These are phyloP conservation scores for Pseudorhiza aurosa DNA, from an alignment of 30 jellyfish, hydroid and myxozoan genomes.

Conservation along the genomic window DNA sequence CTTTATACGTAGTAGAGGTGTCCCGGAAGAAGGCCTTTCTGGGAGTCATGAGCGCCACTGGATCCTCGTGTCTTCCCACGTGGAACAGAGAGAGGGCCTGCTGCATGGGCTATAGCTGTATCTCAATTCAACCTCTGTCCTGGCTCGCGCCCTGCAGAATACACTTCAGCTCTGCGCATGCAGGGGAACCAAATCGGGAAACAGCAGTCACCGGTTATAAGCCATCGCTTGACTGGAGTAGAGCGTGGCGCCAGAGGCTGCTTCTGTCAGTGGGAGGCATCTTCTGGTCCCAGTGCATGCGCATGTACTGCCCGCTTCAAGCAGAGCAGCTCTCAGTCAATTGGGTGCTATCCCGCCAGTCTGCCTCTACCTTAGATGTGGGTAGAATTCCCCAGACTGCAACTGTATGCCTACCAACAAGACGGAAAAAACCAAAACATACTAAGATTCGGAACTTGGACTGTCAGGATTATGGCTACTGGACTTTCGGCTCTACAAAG, in stretches of 20 bases:
- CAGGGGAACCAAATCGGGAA: not conserved
- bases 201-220: conserved; percentile 7
- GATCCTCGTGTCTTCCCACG: too few species aligned
- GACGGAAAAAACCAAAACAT: not conserved
- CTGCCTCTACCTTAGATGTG: too few species aligned
- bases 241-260: not conserved
- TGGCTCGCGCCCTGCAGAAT: not conserved
- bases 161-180: not conserved
- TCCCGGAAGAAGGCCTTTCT: too few species aligned
- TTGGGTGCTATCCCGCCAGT: conserved; percentile 3
- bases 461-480: not conserved
- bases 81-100: too few species aligned
- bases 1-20: too few species aligned
- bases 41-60: too few species aligned
- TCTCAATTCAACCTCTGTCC: too few species aligned
- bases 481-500: not conserved
- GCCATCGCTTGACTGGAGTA: not conserved
- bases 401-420: too few species aligned
- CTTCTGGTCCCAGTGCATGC: not conserved
- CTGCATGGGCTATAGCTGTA: too few species aligned
- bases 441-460: not conserved
- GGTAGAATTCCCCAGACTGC: too few species aligned
- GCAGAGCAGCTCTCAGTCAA: conserved; percentile 5
- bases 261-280: not conserved
- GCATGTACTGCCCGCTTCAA: conserved; percentile 12